Percentiles rank a stretch among this genome's conserved stretches.
Evolutionary conservation across 1,140 invertebrate species (phyloP).

Genomic region (Apis cerana): DNA sequence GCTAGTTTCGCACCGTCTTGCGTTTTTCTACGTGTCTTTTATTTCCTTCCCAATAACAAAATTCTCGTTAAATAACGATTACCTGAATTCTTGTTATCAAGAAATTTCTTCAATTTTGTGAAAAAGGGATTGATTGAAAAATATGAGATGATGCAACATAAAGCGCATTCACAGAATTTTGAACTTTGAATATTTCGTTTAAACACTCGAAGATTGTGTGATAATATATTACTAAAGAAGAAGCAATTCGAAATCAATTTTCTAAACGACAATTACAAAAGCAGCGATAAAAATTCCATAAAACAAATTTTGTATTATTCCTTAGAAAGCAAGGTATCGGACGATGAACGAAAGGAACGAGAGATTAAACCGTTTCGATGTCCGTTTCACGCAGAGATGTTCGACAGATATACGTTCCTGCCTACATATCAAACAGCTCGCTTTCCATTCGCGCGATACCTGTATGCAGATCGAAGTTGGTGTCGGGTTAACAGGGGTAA

Average conservation of each 20-base stretch:
- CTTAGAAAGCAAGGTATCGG: not conserved
- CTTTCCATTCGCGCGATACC: conserved; percentile 26
- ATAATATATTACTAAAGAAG: too few species aligned
- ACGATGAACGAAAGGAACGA: not conserved
- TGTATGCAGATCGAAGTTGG: conserved; percentile 20
- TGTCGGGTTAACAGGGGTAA: conserved; percentile 34
- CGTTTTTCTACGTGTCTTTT: not conserved
- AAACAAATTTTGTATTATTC: too few species aligned
- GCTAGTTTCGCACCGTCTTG: not conserved
- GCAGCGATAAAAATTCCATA: too few species aligned
- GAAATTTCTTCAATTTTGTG: too few species aligned
- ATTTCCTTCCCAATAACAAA: conserved; percentile 7
- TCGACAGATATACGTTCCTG: not conserved
- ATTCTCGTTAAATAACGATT: conserved; percentile 1
- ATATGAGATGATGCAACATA: too few species aligned
- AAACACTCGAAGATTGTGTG: too few species aligned
- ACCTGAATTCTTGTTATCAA: too few species aligned
- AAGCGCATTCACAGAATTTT: too few species aligned
- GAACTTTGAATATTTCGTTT: too few species aligned
- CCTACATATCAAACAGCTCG: not conserved
- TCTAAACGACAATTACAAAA: too few species aligned
- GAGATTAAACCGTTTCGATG: not conserved
- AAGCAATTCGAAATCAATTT: too few species aligned
- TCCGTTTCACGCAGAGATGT: not conserved
- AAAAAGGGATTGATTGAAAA: too few species aligned